Percentiles rank a stretch among this genome's conserved stretches.
These are phyloP conservation scores for Tadarida brasiliensis DNA, from an alignment of 2,797 vertebrate genomes.

Conservation along the genomic window DNA sequence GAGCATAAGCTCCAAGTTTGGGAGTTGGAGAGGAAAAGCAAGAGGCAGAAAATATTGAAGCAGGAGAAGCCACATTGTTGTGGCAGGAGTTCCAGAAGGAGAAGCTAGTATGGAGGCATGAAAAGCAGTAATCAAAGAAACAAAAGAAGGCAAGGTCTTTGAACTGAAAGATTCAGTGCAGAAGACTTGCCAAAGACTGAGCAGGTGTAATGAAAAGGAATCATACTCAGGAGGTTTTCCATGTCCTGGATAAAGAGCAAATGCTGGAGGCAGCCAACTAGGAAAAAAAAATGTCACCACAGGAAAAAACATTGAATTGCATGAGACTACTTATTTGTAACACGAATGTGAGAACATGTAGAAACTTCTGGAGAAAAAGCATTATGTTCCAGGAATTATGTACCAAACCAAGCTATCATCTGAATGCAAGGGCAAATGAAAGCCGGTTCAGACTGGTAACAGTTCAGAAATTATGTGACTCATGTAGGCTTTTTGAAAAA, in stretches of 20 bases:
- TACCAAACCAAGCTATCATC: background rate
- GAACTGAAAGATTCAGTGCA: background rate
- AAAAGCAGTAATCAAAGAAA: conserved; percentile 14
- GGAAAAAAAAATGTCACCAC: background rate
- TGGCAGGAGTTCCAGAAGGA: background rate
- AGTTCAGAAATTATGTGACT: conserved; percentile 52
- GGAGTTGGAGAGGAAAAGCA: conserved; percentile 19
- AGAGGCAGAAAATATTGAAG: background rate
- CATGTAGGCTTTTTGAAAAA: conserved; percentile 22
- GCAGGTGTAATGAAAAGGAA: background rate
- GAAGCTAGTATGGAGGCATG: background rate
- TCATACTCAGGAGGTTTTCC: background rate
- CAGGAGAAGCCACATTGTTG: background rate
- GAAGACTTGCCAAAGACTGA: background rate
- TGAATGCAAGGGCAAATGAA: conserved; percentile 35
- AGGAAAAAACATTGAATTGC: background rate
- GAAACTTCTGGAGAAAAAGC: background rate
- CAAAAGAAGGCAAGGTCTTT: background rate
- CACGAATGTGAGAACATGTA: background rate
- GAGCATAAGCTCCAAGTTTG: background rate
- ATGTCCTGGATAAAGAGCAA: background rate
- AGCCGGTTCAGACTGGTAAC: conserved; percentile 17
- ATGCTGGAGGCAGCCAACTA: background rate
- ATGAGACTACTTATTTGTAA: background rate
- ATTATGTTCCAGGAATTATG: conserved; percentile 29